Percentiles rank a stretch among this genome's conserved stretches.
These are phyloP conservation scores for Pissodes strobi DNA, from an alignment of 1,140 invertebrate genomes.

Conservation along the genomic window DNA sequence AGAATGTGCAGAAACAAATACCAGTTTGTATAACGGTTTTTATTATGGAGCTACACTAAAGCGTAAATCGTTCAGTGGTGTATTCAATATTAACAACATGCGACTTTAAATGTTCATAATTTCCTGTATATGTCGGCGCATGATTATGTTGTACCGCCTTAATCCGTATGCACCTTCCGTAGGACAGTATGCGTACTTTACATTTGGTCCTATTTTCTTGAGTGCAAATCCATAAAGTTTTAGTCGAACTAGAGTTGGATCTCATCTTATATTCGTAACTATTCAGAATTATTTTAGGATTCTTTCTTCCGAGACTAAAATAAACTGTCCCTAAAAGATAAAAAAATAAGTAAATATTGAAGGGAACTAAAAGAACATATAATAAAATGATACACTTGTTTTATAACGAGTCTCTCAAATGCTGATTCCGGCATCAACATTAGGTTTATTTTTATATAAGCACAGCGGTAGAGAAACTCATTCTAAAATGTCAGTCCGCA, in stretches of 20 bases:
- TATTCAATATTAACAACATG: conserved; percentile 20
- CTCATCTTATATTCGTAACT: conserved; percentile 10
- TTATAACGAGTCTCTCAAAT: too few relatives aligned
- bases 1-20: too few relatives aligned
- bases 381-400: too few relatives aligned
- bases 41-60: too few relatives aligned
- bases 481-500: too few relatives aligned
- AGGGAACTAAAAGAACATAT: too few relatives aligned
- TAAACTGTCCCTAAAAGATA: conserved; percentile 29
- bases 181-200: conserved; percentile 10
- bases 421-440: too few relatives aligned
- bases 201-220: conserved; percentile 23
- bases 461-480: too few relatives aligned
- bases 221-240: conserved; percentile 30
- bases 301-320: conserved; percentile 20
- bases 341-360: neutral
- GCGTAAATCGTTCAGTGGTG: neutral
- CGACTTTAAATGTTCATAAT: conserved; percentile 3
- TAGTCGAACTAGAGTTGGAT: neutral
- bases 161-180: conserved; percentile 13
- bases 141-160: conserved; percentile 22
- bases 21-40: too few relatives aligned
- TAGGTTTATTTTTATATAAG: too few relatives aligned
- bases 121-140: neutral
- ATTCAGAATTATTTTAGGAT: conserved; percentile 34